These are phyloP conservation scores for Ptychadena robeensis DNA, from an alignment of 2,797 vertebrate genomes.

Conservation along the genomic window DNA sequence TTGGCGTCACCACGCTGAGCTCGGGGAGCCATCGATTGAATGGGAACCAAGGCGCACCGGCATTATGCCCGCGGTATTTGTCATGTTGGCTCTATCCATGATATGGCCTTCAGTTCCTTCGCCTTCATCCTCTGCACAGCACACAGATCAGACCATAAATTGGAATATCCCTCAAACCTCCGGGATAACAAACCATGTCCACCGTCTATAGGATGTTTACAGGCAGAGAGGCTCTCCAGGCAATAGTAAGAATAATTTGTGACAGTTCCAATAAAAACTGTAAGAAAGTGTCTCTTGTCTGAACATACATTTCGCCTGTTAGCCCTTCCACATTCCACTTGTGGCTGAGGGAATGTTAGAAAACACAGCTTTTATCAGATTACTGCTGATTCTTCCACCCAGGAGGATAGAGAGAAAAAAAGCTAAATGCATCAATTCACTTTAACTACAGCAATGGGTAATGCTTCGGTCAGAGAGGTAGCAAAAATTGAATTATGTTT, in stretches of 20 bases:
- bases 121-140: not conserved
- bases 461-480: conserved; percentile 55
- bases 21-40: too few relatives aligned
- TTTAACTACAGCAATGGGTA: conserved; percentile 57
- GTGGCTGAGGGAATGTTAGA: conserved; percentile 55
- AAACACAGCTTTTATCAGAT: conserved; percentile 61
- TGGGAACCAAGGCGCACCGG: too few relatives aligned
- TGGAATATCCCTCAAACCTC: not conserved
- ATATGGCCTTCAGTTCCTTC: not conserved
- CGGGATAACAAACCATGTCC: not conserved
- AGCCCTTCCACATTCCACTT: conserved; percentile 34
- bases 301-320: conserved; percentile 18
- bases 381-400: conserved; percentile 55
- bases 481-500: conserved; percentile 55
- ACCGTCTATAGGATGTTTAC: not conserved
- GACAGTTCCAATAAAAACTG: conserved; percentile 3
- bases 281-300: conserved; percentile 3
- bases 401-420: conserved; percentile 48
- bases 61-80: not conserved
- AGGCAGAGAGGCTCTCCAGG: not conserved
- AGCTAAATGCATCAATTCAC: conserved; percentile 60
- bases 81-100: not conserved
- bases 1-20: too few relatives aligned
- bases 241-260: conserved; percentile 1
- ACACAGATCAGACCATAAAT: not conserved